A percentile compares a stretch with the other conserved stretches of the same genome.
Evolutionary conservation across 2,113 vertebrate species (phyloP).

Genomic region (Elaphurus davidianus): DNA sequence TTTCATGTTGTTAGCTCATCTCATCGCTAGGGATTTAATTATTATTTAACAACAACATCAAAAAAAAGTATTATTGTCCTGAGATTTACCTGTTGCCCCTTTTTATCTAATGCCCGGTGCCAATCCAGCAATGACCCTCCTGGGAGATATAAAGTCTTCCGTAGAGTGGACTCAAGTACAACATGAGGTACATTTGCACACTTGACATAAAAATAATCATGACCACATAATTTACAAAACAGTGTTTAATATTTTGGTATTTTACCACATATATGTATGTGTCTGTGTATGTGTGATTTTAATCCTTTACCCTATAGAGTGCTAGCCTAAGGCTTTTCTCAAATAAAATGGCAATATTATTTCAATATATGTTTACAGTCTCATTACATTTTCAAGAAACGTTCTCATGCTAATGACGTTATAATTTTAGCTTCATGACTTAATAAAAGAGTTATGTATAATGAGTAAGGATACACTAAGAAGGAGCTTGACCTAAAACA

Average conservation of each 20-base stretch:
- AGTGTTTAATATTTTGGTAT: neutral
- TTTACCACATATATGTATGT: neutral
- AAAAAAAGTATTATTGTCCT: slow-evolving; percentile 24
- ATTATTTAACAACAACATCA: slow-evolving; percentile 16
- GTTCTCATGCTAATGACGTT: neutral
- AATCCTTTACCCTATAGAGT: neutral
- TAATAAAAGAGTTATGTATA: neutral
- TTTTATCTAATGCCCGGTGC: neutral
- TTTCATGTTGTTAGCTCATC: slow-evolving; percentile 24
- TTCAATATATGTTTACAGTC: neutral
- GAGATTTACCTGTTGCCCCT: neutral
- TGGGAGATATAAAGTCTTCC: neutral
- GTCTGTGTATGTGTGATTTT: neutral
- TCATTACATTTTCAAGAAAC: slow-evolving; percentile 9
- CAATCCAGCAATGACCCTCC: neutral
- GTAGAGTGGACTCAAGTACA: neutral
- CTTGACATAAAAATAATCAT: neutral
- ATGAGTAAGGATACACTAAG: neutral
- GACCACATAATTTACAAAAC: neutral
- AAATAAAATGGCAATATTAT: neutral
- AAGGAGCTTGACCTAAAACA: neutral
- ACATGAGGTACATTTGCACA: neutral
- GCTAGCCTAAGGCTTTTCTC: neutral
- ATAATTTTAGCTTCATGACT: neutral
- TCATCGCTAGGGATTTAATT: slow-evolving; percentile 42